phyloP scores from a whole-genome alignment of 2,888 invertebrate genomes.

The Agelastica alni region DNA sequence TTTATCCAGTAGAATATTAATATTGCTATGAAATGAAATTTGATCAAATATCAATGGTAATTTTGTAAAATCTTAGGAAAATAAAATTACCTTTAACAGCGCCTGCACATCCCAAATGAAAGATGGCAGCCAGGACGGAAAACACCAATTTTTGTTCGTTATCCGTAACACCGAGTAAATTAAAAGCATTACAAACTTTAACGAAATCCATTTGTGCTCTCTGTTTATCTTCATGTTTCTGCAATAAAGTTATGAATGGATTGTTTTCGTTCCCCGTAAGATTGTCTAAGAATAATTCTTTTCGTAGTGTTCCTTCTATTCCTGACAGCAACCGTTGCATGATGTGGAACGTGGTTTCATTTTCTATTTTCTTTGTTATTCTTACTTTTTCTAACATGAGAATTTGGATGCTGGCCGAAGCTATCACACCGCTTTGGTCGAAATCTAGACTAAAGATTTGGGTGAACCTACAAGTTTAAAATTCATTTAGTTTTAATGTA shows the following conservation, averaged over 20 bases:
- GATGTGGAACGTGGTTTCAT: slow-evolving; percentile 72
- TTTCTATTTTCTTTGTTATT: slow-evolving; percentile 67
- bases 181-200: slow-evolving; percentile 77
- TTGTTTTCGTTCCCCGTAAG: slow-evolving; percentile 68
- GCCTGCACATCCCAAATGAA: slow-evolving; percentile 89
- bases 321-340: slow-evolving; percentile 74
- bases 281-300: slow-evolving; percentile 81
- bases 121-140: slow-evolving; percentile 89
- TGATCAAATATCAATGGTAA: background rate
- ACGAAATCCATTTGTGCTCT: slow-evolving; percentile 81
- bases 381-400: slow-evolving; percentile 80
- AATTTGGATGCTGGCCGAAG: slow-evolving; percentile 86
- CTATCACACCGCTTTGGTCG: slow-evolving; percentile 89
- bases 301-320: slow-evolving; percentile 78
- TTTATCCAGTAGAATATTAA: background rate
- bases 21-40: background rate
- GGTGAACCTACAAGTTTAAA: slow-evolving; percentile 64
- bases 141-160: slow-evolving; percentile 83
- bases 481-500: too few species aligned
- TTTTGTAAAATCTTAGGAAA: too few species aligned
- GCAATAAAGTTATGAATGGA: slow-evolving; percentile 76
- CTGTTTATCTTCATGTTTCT: slow-evolving; percentile 79
- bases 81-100: slow-evolving; percentile 68
- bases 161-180: slow-evolving; percentile 73
- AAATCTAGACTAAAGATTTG: slow-evolving; percentile 93